A percentile compares a stretch with the other conserved stretches of the same genome.
These are phyloP conservation scores for Mayetiola destructor DNA, from an alignment of 2,888 invertebrate genomes.

Conservation along the genomic window DNA sequence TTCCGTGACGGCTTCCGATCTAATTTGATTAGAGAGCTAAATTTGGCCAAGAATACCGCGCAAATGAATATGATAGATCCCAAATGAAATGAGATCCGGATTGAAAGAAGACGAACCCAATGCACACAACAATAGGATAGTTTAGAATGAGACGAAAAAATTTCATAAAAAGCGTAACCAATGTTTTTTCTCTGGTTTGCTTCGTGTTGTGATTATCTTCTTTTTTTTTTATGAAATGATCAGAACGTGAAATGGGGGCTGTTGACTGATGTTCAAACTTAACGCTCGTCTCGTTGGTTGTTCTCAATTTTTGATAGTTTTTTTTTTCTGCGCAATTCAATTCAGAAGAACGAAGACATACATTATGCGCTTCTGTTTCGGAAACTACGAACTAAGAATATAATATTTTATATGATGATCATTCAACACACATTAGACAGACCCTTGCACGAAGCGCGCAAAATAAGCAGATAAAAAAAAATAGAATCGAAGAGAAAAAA, in stretches of 20 bases:
- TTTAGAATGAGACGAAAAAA: not conserved
- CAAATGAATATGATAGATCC: too few species aligned
- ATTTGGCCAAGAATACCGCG: too few species aligned
- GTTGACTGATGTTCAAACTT: not conserved
- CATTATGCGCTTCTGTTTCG: not conserved
- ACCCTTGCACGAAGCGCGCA: not conserved
- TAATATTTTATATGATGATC: too few species aligned
- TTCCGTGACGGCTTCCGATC: too few species aligned
- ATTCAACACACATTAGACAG: constrained; percentile 7
- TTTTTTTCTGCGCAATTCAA: not conserved
- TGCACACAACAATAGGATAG: too few species aligned
- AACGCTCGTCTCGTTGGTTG: not conserved
- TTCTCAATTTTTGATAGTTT: too few species aligned
- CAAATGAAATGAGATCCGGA: too few species aligned
- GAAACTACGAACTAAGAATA: not conserved
- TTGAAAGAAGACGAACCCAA: not conserved
- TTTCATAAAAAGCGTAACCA: constrained; percentile 2
- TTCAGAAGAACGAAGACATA: not conserved
- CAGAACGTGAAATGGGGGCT: too few species aligned
- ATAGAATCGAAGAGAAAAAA: too few species aligned
- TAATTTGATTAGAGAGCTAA: too few species aligned
- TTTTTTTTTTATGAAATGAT: not conserved
- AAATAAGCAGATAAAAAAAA: too few species aligned
- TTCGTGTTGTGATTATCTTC: constrained; percentile 1
- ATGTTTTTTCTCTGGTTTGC: not conserved